These are phyloP conservation scores for Ectemnius cavifrons DNA, from an alignment of 2,888 invertebrate genomes.

Conservation along the genomic window DNA sequence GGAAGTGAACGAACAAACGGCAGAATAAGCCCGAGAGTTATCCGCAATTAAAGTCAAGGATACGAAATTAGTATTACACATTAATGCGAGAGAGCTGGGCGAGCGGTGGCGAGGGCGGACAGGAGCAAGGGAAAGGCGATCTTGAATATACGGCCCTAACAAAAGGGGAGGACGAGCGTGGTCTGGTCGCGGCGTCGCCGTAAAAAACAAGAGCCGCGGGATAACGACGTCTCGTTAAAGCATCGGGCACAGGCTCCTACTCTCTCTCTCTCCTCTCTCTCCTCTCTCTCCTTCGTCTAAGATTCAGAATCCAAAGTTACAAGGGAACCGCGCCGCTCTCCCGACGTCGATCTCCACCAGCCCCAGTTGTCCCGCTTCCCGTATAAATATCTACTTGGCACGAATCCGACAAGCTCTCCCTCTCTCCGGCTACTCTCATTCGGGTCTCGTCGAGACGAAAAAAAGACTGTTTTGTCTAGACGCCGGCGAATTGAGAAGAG, in stretches of 20 bases:
- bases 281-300: conserved; percentile 15
- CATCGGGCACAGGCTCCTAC: conserved; percentile 8
- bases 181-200: no score
- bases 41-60: not conserved
- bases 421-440: conserved; percentile 21
- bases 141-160: conserved; percentile 19
- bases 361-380: conserved; percentile 35
- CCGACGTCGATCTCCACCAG: conserved; percentile 15
- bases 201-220: conserved; percentile 30
- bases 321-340: conserved; percentile 22
- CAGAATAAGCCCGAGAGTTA: conserved; percentile 3
- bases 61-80: conserved; percentile 8
- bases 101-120: not conserved
- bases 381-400: conserved; percentile 59
- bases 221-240: conserved; percentile 47
- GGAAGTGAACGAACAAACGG: not conserved
- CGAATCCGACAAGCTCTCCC: conserved; percentile 45
- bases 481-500: conserved; percentile 39
- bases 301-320: conserved; percentile 20
- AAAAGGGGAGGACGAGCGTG: conserved; percentile 15
- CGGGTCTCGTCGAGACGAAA: conserved; percentile 31
- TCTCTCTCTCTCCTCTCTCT: no score
- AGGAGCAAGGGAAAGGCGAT: not conserved
- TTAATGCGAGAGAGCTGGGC: conserved; percentile 2
- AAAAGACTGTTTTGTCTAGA: conserved; percentile 55